Base-by-base conservation (phyloP, 2,797 vertebrate genomes). In the Bufotes viridis region DNA sequence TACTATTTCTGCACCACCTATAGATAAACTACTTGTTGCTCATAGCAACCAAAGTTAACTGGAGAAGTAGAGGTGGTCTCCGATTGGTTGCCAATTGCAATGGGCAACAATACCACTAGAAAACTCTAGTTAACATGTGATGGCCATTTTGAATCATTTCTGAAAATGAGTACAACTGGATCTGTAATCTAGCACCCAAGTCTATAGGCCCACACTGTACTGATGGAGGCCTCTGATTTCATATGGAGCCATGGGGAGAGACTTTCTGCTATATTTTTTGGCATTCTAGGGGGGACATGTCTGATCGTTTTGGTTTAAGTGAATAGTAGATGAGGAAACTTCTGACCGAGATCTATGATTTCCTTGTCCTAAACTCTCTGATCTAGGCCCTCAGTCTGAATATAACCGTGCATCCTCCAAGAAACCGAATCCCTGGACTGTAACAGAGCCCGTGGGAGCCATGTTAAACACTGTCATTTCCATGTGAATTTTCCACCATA, bases 341-440 rank as follows among this genome's bases (percentile, higher is more conserved):
- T 70, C 29, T 4, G 13, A 42, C 2, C 42, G 1, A 42, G 17
- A 29, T 49, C 15, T 34, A 1, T 34, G 26, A 34, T 67, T 18
- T 79, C 26, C n/a, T 53, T 26, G 34, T 7, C 26, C 18, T 55
- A 55, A 42, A 67, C 61, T 49, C 24, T 70, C 49, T 83, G 17
- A 70, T 65, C 81, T 22, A 24, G 10, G 17, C 14, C 81, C 11
- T 57, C 11, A 12, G 10, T 72, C 24, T 11, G 65, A 83, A 76
- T 34, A 83, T 72, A 24, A 58, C 29, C 69, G 49, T 84, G 53
- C 2, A 84, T 84, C 82, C 82, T 84, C 26, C 3, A 22, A 34
- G 14, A 70, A 84, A 84, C 42, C 15, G 2, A 72, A 58, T 72
- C 26, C 26, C 17, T 65, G 42, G 2, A 53, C 13, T 49, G 55